These are phyloP conservation scores for Dromius quadrimaculatus DNA, from an alignment of 2,888 invertebrate species.

Conservation along the genomic window DNA sequence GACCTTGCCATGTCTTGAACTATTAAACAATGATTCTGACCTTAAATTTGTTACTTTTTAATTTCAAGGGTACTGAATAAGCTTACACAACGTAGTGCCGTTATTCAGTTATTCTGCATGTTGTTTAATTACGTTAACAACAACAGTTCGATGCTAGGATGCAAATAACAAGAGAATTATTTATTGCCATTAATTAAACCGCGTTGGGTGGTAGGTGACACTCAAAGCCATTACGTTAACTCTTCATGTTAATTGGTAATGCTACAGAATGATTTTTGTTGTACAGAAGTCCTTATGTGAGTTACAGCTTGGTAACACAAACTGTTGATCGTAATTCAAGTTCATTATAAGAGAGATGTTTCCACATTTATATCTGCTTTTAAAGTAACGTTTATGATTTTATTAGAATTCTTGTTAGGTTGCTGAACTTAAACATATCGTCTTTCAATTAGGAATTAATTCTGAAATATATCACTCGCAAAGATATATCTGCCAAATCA, in stretches of 20 bases:
- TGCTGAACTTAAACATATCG: constrained; percentile 28
- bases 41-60: constrained; percentile 44
- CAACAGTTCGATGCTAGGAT: constrained; percentile 13
- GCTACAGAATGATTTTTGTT: constrained; percentile 21
- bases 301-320: constrained; percentile 4
- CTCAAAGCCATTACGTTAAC: constrained; percentile 28
- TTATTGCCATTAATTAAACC: constrained; percentile 35
- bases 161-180: constrained; percentile 29
- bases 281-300: constrained; percentile 13
- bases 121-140: constrained; percentile 20
- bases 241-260: constrained; percentile 28
- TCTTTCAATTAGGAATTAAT: constrained; percentile 29
- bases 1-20: constrained; percentile 36
- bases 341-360: constrained; percentile 26
- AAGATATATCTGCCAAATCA: neutral
- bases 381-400: constrained; percentile 14
- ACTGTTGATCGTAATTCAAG: constrained; percentile 16
- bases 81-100: constrained; percentile 28
- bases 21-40: constrained; percentile 32
- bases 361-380: neutral
- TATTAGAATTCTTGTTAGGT: constrained; percentile 29
- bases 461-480: constrained; percentile 8
- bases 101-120: constrained; percentile 23
- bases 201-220: constrained; percentile 41
- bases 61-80: constrained; percentile 35